Evolutionary conservation across 2,113 vertebrate species (phyloP), one percentile per base, ranked within the genome.

Genomic region (Ciconia boyciana): DNA sequence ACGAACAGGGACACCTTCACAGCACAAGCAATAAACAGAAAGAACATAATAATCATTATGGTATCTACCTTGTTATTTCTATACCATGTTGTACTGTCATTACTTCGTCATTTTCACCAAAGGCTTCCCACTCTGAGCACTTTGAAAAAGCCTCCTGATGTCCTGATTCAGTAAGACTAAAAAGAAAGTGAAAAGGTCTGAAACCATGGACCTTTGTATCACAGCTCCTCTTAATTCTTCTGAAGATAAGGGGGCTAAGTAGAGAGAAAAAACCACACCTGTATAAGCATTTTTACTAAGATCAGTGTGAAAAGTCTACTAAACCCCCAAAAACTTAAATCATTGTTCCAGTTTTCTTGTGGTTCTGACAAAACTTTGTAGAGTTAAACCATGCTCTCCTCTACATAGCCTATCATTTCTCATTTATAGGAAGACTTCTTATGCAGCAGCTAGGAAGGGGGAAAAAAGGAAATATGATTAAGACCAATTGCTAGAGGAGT

Each of bases 51-150:
- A 8, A 71, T 49, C 21, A 48, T 32, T 10, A 58, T 4, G 10
- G 10, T 43, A 58, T 83, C 90, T 83, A 97, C 96, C 83, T 94
- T 51, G 70, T 24, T 88, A 91, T 57, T 86, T 83, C 94, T 58
- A 80, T 13, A 39, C 82, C 91, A 29, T 32, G 89, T 28, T 94
- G 87, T 29, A 94, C 76, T 66, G 90, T 39, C 92, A 80, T 96
- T 43, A 94, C 62, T 93, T 93, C 54, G 0, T 94, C 87, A 32
- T 66, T 82, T 55, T 58, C 92, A 88, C 58, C 54, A 31, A 85
- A 86, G 25, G 32, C 43, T 77, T 91, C 85, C 94, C 93, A 94
- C 22, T 96, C 82, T 15, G 92, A 88, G 57, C 66, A 86, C 46
- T 79, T 41, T 6, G 94, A 61, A 72, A 91, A 72, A 43, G 71